Base-by-base conservation (phyloP, 2,797 vertebrate genomes). In the Kryptopterus vitreolus region DNA sequence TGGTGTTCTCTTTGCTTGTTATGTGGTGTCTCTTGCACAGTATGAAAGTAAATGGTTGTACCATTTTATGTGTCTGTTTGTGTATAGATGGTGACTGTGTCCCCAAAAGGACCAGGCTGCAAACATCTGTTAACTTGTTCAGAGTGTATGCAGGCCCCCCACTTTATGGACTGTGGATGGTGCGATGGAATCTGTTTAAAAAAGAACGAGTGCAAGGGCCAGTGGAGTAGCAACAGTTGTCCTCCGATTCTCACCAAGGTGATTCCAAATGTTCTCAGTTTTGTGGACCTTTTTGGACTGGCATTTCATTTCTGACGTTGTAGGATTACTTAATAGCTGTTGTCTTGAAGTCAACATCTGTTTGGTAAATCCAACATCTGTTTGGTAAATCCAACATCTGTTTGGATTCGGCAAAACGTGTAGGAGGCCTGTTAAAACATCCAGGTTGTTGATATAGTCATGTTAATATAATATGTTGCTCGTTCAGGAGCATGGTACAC, bases 131-230 rank as follows among this genome's bases (percentile, higher is more conserved):
- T 94, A 77, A 96, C 94, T 0, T 99, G 97, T 86, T 89, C 93
- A 58, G 80, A 50, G 33, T 99, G 98, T 89, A 89, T 98, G 84
- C 87, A 8, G 0, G 93, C 96, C 0, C 94, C 95, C 43, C 81
- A n/a, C 78, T 97, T 98, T 89, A 98, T 95, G 95, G 93, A 93
- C 80, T 99, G 98, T 1, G 95, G 97, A 81, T 99, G 98, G 98
- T 98, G 97, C 46, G 77, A 90, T 1, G 87, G 90, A 20, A 8
- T 24, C 12, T 99, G 98, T 88, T 89, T 87, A 0, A 91, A 84
- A 62, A 84, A 65, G 69, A 68, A 89, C 0, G 92, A 97, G 65
- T 99, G 98, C 62, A 0, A 77, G 0, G 80, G 86, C 2, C 78
- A n/a, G 35, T 97, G 97, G 97, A 93, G 90, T 55, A 92, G 86